Base-by-base conservation (phyloP, 64 coral and sea anemone species). In the Montipora efflorescens region DNA sequence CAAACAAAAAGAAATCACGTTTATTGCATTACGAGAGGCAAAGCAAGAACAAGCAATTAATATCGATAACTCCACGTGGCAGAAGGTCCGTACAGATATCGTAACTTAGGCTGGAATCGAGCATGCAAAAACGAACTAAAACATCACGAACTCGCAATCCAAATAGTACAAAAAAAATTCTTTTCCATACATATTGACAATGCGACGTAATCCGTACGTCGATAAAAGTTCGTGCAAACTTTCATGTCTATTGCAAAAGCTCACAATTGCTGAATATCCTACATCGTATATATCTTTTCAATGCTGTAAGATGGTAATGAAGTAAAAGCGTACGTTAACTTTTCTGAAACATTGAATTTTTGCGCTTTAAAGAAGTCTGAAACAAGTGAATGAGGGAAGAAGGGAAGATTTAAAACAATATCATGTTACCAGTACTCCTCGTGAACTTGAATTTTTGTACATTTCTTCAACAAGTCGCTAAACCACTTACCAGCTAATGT, bases 201-300 rank as follows among this genome's bases (percentile, higher is more conserved):
- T n/a, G n/a, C 6, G 8, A 23, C 45, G 18, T 22, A 50, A 71
- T 22, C 2, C 59, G 71, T 44, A 82, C 14, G 14, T 66, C 43
- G 64, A 18, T 86, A 23, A 64, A 64, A 15, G 61, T 64, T 64
- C 82, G 82, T 86, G 66, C 82, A 49, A 59, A 71, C 9, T 16
- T 50, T n/a, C 64, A 72, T 50, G 82, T 3, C 5, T 64, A 64
- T 64, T 64, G 10, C 16, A 0, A 4, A 46, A 57, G 7, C 53
- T 8, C 1, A 49, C 36, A 86, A 46, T 18, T 36, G 36, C 36
- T 36, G 36, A 47, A 84, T 84, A 84, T 84, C 81, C 22, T 8
- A 18, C 36, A 36, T 36, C 36, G 36, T 36, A 36, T 36, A 36
- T 36, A 36, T 36, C 36, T 36, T 36, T 36, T 36, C 36, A 36